Evolutionary conservation across 2,888 invertebrate genomes (phyloP).

Genomic region (Drosophila nigricruria): DNA sequence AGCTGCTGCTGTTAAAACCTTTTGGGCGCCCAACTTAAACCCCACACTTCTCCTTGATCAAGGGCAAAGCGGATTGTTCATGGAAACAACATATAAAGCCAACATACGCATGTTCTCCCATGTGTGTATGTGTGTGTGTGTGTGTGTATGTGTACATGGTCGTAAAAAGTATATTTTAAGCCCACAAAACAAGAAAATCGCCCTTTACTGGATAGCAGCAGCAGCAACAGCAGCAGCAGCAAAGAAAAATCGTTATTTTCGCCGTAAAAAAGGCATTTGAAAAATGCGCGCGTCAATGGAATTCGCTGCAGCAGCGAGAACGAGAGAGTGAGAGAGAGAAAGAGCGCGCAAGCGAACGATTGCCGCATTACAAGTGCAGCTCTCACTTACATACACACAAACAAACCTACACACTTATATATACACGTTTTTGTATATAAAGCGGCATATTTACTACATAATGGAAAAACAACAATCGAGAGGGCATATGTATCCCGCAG

Average conservation of each 20-base stretch:
- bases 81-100: conserved; percentile 45
- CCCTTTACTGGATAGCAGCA: conserved; percentile 33
- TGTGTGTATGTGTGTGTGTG: conserved; percentile 18
- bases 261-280: conserved; percentile 77
- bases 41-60: conserved; percentile 80
- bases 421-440: conserved; percentile 13
- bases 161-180: conserved; percentile 79
- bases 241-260: conserved; percentile 78
- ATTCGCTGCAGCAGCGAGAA: conserved; percentile 66
- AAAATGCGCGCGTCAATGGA: conserved; percentile 78
- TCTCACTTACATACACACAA: conserved; percentile 42
- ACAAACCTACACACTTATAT: conserved; percentile 5
- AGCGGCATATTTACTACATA: conserved; percentile 72
- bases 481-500: conserved; percentile 59
- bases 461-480: conserved; percentile 58
- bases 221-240: conserved; percentile 20
- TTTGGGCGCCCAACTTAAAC: conserved; percentile 54
- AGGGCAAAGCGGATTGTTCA: conserved; percentile 58
- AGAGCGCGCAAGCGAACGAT: conserved; percentile 33
- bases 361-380: conserved; percentile 76
- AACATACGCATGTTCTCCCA: conserved; percentile 44
- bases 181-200: conserved; percentile 63
- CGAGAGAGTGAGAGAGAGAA: conserved; percentile 25
- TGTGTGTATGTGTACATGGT: conserved; percentile 41
- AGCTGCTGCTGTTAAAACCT: background rate